These are phyloP conservation scores for Drosophila rufa DNA, from an alignment of 1,140 invertebrate species.

Conservation along the genomic window DNA sequence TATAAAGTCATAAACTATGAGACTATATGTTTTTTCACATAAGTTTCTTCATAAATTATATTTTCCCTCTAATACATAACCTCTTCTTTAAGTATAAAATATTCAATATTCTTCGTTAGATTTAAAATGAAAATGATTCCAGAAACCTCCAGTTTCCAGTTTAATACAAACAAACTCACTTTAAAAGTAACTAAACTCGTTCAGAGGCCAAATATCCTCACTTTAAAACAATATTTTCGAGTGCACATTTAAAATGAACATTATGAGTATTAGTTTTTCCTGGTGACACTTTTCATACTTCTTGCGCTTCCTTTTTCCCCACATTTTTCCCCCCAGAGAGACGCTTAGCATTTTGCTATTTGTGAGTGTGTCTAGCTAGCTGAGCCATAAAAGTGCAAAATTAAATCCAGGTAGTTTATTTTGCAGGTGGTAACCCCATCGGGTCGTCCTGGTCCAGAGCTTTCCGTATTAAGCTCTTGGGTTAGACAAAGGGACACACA, in stretches of 20 bases:
- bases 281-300: slow-evolving; percentile 47
- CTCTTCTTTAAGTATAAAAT: not conserved
- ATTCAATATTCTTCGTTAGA: not conserved
- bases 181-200: not conserved
- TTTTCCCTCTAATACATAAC: not conserved
- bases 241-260: slow-evolving; percentile 33
- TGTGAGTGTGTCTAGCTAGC: slow-evolving; percentile 9
- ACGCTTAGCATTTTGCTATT: slow-evolving; percentile 30
- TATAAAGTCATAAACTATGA: too few species aligned
- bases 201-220: not conserved
- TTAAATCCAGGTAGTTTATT: slow-evolving; percentile 74
- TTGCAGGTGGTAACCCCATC: slow-evolving; percentile 59
- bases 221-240: slow-evolving; percentile 8
- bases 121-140: not conserved
- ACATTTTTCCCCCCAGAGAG: slow-evolving; percentile 8
- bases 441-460: slow-evolving; percentile 47
- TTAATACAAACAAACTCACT: too few species aligned
- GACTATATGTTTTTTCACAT: too few species aligned
- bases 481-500: slow-evolving; percentile 52
- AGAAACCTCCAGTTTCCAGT: not conserved
- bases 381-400: slow-evolving; percentile 71
- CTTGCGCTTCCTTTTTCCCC: not conserved
- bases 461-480: slow-evolving; percentile 59
- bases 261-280: slow-evolving; percentile 22
- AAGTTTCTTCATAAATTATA: too few species aligned